Evolutionary conservation across 2,888 invertebrate genomes (phyloP).

Genomic region (Mechanitis messenoides): DNA sequence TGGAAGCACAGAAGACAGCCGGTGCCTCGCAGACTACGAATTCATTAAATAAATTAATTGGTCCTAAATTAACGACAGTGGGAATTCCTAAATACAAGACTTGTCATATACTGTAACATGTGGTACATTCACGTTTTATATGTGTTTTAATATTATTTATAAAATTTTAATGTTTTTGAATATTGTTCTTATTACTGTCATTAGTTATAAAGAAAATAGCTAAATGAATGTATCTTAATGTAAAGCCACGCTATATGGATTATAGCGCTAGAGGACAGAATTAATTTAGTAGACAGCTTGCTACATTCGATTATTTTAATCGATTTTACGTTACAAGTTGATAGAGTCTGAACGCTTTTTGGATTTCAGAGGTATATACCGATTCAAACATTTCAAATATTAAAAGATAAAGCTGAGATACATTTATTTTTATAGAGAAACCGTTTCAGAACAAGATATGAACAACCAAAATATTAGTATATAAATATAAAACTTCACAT

Average conservation of each 20-base stretch:
- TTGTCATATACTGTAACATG: conserved; percentile 5
- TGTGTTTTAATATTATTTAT: background rate
- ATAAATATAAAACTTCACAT: no score
- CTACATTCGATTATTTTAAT: conserved; percentile 2
- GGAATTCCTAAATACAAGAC: conserved; percentile 24
- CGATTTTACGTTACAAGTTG: background rate
- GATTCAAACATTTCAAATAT: no score
- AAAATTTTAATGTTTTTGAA: background rate
- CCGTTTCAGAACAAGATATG: no score
- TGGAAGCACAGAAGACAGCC: conserved; percentile 59
- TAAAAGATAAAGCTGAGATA: no score
- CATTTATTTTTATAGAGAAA: no score
- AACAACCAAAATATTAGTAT: no score
- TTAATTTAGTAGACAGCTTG: no score
- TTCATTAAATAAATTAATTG: conserved; percentile 73
- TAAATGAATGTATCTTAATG: no score
- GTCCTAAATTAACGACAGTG: conserved; percentile 52
- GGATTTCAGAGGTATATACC: no score
- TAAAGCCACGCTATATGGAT: background rate
- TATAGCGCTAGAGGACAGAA: background rate
- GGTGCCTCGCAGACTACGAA: conserved; percentile 55
- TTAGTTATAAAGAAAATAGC: no score
- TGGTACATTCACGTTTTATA: background rate
- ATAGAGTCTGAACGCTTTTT: no score
- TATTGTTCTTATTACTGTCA: no score